Base-by-base conservation (phyloP, 2,888 invertebrate species). In the Agrenia bidenticulata region DNA sequence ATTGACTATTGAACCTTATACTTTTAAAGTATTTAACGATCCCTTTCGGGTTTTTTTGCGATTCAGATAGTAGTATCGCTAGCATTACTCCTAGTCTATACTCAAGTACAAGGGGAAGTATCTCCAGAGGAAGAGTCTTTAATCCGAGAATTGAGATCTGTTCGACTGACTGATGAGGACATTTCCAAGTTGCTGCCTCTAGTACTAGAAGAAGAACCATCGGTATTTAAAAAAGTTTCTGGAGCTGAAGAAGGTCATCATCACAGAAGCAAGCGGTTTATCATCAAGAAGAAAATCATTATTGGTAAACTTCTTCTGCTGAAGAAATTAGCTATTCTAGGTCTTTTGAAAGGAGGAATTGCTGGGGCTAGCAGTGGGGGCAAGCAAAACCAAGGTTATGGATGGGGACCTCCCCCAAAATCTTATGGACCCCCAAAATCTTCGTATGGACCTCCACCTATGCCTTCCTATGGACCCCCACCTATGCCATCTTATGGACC, bases 381-480 rank as follows among this genome's bases (percentile, higher is more conserved):
- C 15, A 13, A 15, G 2, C 21, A n/a, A 9, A 5, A 24, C 2
- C 26, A 26, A 13, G 55, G 55, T 15, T 55, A 55, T 55, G 55
- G 55, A 13, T 55, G 26, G 21, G 55, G 15, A 2, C 27, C 32
- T 55, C 60, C 60, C 2, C 4, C 32, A 7, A 49, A 27, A 1
- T 23, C 49, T 23, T 66, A 69, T 37, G 68, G 63, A 11, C 65
- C 69, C 9, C 39, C 66, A 17, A 42, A 51, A 4, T 63, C 65
- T 9, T 51, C 63, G 1, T 67, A 67, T 19, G 67, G 67, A 17
- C 65, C 65, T 4, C 66, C 63, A 1, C 63, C 63, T 19, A n/a
- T 53, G 2, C 64, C 64, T 9, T 65, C 65, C 1, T 65, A 65
- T n/a, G 65, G 65, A n/a, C 66, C 66, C 9, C 66, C 63, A 11